phyloP scores from a whole-genome alignment of 2,888 invertebrate species.

The Subacronicta megacephala region DNA sequence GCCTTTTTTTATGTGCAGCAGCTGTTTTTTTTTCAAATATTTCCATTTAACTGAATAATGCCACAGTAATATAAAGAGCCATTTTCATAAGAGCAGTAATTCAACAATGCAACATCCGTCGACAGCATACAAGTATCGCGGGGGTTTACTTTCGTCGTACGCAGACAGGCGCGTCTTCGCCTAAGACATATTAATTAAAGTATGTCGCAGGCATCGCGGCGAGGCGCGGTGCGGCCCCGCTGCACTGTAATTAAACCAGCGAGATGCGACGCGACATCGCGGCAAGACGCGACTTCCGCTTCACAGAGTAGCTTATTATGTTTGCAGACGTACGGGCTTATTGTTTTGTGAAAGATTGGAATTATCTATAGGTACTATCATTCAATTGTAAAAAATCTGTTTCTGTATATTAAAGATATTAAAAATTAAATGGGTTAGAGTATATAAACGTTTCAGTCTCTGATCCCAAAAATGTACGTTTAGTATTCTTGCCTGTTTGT shows the following conservation, averaged over 20 bases:
- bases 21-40: no score
- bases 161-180: slow-evolving; percentile 18
- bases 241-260: not conserved
- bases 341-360: not conserved
- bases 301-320: slow-evolving; percentile 8
- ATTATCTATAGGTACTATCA: no score
- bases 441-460: no score
- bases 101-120: not conserved
- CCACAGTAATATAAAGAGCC: not conserved
- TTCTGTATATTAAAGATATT: no score
- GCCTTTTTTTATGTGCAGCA: no score
- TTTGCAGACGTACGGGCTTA: slow-evolving; percentile 5
- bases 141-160: not conserved
- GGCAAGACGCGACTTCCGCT: slow-evolving; percentile 1
- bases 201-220: slow-evolving; percentile 9
- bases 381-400: no score
- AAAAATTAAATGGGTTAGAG: no score
- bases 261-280: slow-evolving; percentile 5
- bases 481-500: no score
- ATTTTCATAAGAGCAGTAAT: not conserved
- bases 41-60: no score
- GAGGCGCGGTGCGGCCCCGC: slow-evolving; percentile 10
- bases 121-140: slow-evolving; percentile 7
- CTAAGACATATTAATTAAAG: slow-evolving; percentile 36
- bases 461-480: no score